These are phyloP conservation scores for Formica aserva DNA, from an alignment of 2,888 invertebrate species.

Conservation along the genomic window DNA sequence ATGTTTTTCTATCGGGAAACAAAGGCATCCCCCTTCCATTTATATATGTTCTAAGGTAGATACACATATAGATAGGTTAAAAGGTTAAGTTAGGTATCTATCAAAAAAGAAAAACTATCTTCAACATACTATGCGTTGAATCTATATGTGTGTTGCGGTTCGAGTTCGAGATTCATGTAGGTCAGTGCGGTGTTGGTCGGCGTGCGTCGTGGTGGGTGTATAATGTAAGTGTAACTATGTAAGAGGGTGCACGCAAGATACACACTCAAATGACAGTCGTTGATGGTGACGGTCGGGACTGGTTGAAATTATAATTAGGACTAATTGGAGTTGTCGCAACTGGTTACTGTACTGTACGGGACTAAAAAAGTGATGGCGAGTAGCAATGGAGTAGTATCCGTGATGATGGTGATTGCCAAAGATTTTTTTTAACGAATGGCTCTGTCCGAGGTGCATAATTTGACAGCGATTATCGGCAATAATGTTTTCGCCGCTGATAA, in stretches of 20 bases:
- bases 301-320: not conserved
- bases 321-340: constrained; percentile 17
- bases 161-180: constrained; percentile 23
- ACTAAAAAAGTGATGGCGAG: constrained; percentile 80
- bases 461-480: constrained; percentile 80
- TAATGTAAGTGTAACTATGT: not conserved
- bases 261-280: not conserved
- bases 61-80: too few relatives aligned
- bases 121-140: too few relatives aligned
- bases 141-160: too few relatives aligned
- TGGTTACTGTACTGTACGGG: constrained; percentile 53
- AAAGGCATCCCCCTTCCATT: too few relatives aligned
- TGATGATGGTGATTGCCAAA: constrained; percentile 45
- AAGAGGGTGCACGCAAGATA: not conserved
- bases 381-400: constrained; percentile 68
- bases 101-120: too few relatives aligned
- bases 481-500: constrained; percentile 81
- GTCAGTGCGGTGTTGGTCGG: constrained; percentile 24
- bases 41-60: too few relatives aligned
- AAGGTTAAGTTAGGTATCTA: too few relatives aligned
- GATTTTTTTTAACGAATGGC: constrained; percentile 77
- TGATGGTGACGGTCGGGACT: not conserved
- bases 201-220: not conserved
- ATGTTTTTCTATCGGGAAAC: too few relatives aligned
- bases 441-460: constrained; percentile 83